phyloP scores from a whole-genome alignment of 2,797 vertebrate species.

The Chaunax sp. region DNA sequence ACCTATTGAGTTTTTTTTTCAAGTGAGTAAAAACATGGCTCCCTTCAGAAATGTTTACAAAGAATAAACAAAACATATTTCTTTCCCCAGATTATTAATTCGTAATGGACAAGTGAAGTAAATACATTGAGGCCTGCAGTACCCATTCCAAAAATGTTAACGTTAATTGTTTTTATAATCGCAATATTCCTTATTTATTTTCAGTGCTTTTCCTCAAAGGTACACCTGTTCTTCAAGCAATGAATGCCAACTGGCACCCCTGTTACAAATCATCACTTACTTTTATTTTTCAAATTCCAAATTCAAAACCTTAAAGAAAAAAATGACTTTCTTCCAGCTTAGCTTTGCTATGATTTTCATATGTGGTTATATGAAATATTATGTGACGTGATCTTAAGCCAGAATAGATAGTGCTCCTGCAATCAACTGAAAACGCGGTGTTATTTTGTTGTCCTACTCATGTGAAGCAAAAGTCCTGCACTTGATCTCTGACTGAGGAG shows the following conservation, averaged over 20 bases:
- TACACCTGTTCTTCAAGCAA: slow-evolving; percentile 30
- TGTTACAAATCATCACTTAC: too few relatives aligned
- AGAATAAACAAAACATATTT: slow-evolving; percentile 19
- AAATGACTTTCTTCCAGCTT: slow-evolving; percentile 11
- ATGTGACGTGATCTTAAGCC: slow-evolving; percentile 4
- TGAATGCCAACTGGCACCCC: too few relatives aligned
- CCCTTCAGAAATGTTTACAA: background rate
- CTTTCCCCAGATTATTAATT: slow-evolving; percentile 2
- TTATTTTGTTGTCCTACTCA: slow-evolving; percentile 7
- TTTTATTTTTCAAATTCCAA: slow-evolving; percentile 1
- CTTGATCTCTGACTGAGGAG: slow-evolving; percentile 62
- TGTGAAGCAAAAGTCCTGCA: slow-evolving; percentile 18
- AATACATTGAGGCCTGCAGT: slow-evolving; percentile 14
- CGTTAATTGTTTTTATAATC: slow-evolving; percentile 32
- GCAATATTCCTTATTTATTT: slow-evolving; percentile 37
- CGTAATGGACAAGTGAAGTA: slow-evolving; percentile 12
- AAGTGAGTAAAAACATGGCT: background rate
- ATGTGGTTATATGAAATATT: slow-evolving; percentile 6
- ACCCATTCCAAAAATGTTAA: slow-evolving; percentile 30
- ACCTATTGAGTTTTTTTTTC: background rate
- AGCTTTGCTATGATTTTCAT: slow-evolving; percentile 21
- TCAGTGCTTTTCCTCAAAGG: slow-evolving; percentile 28
- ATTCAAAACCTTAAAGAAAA: slow-evolving; percentile 19
- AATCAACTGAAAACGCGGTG: slow-evolving; percentile 11
- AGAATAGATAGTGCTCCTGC: slow-evolving; percentile 17